Evolutionary conservation across 2,888 invertebrate species (phyloP), one percentile per base, ranked within the genome.

Genomic region (Drosophila trichaetosa): DNA sequence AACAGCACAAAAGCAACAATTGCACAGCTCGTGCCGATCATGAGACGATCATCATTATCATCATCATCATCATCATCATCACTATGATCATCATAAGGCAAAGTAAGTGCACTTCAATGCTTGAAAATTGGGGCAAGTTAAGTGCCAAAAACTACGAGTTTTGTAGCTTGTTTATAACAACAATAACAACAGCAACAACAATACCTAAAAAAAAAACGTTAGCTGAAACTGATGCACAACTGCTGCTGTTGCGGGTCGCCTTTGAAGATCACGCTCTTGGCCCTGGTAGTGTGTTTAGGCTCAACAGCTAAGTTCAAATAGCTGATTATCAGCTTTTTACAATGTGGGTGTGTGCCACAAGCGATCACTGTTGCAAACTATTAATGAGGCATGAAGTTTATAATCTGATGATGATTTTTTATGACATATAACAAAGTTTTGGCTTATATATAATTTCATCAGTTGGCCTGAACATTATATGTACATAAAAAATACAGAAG

Each of bases 41-140:
- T 77, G 65, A 78, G 29, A 59, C 42, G 54, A 68, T 63, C 67
- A 59, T 79, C 40, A 69, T 69, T 33, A 46, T 48, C 48, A 51
- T 59, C n/a, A 59, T 69, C 46, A 69, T 73, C 46, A 46, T 58
- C 48, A 51, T 62, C 31, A 57, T 60, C 53, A 61, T 59, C 46
- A 49, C 58, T 49, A 51, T 65, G 24, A 63, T 58, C 8, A 69
- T 74, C 67, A 79, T 78, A 72, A 69, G 69, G 76, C 76, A 67
- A 68, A 68, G 65, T 80, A 70, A 83, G 83, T 84, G 88, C 89
- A 89, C 90, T 87, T 87, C 85, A 90, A 52, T 76, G 62, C 62
- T 80, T 48, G 60, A 82, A 90, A 90, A 89, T 87, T 87, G 89
- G 87, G 87, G 73, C 87, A 90, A 61, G 76, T 82, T 87, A 82